Evolutionary conservation across 2,797 vertebrate genomes (phyloP), one percentile per base, ranked within the genome.

Genomic region (Serranus cabrilla): DNA sequence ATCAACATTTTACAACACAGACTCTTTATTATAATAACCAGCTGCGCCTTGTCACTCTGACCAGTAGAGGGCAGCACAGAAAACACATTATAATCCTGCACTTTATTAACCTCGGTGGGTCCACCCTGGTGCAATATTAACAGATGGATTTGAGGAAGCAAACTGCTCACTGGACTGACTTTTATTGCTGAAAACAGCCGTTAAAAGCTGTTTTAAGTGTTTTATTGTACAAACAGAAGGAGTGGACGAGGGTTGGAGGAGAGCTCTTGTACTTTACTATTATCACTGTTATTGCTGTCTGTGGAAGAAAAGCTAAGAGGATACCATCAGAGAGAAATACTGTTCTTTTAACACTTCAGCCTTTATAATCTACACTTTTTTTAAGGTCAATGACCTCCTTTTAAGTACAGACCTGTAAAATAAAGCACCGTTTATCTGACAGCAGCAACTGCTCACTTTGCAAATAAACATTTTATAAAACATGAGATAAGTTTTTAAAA

Each of bases 1-100:
- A 37, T 49, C 1, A 46, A 23, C 14, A 71, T 54, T 54, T 61
- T 5, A 64, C 21, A 49, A 20, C n/a, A 17, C 18, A 25, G 4
- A 45, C 2, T 5, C 14, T 25, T 20, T 27, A 52, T 4, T 52
- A 59, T 1, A 2, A 13, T 12, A 21, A 16, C 16, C 11, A 37
- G 20, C 51, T 84, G 88, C 71, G 80, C 56, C 21, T 51, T 10
- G 5, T 7, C 1, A 0, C 7, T 8, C 9, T 34, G 49, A 55
- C 89, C 93, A 87, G 71, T 45, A 93, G 93, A 76, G 81, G 85
- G 86, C 1, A n/a, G 21, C 65, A 86, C 5, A 88, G 63, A 16
- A 23, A 20, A 20, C 3, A 12, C 11, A 65, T 51, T 14, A 1
- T 47, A 31, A 39, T 3, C 14, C 52, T 42, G 17, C 18, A 18